phyloP scores from a whole-genome alignment of 2,797 vertebrate genomes.

The Lepus oiostolus region DNA sequence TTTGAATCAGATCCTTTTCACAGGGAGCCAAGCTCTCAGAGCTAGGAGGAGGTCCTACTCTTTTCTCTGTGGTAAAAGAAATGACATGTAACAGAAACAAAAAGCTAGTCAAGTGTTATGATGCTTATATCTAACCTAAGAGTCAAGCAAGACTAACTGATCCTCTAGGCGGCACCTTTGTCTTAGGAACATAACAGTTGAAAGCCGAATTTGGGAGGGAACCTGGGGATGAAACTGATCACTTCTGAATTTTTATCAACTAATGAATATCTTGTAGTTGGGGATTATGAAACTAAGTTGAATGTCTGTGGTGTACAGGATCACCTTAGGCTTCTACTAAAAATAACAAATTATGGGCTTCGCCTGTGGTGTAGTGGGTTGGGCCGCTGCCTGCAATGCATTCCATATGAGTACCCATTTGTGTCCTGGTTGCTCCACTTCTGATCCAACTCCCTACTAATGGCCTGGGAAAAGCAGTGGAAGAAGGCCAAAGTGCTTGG shows the following conservation, averaged over 20 bases:
- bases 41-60: background rate
- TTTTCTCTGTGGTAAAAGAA: background rate
- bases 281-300: background rate
- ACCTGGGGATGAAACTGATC: slow-evolving; percentile 26
- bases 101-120: slow-evolving; percentile 2
- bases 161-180: background rate
- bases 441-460: no score
- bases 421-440: no score
- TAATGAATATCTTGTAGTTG: background rate
- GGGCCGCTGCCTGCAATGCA: no score
- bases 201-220: slow-evolving; percentile 37
- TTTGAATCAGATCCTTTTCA: slow-evolving; percentile 8
- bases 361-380: no score
- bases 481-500: no score
- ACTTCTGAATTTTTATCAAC: slow-evolving; percentile 19
- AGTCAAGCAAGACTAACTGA: slow-evolving; percentile 30
- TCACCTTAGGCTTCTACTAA: slow-evolving; percentile 17
- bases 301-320: background rate
- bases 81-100: background rate
- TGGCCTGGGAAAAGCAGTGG: no score
- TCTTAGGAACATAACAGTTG: background rate
- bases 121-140: slow-evolving; percentile 48
- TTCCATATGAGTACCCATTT: no score
- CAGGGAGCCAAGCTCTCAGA: background rate
- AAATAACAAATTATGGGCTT: background rate